Percentiles rank a stretch among this genome's conserved stretches.
Conservation (phyloP, 2,113 vertebrate species). For the Tonatia bakeri region DNA sequence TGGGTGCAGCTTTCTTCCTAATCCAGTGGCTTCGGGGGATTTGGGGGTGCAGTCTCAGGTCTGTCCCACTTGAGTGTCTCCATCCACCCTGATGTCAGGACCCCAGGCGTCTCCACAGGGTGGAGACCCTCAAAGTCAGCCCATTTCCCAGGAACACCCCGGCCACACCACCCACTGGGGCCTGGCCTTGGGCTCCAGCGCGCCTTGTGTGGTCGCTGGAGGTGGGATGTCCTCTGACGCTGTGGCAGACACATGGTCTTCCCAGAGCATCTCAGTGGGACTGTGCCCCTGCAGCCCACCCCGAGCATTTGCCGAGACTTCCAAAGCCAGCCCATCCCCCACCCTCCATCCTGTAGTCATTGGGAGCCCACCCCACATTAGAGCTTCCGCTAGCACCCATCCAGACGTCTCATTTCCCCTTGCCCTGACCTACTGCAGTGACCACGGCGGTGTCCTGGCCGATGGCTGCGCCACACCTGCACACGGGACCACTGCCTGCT, state of each 20-base stretch:
- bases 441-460: fast-evolving
- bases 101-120: background rate
- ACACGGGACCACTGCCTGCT: fast-evolving
- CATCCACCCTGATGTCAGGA: background rate
- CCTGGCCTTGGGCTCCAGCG: fast-evolving
- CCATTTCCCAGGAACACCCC: fast-evolving
- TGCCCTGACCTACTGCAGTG: fast-evolving
- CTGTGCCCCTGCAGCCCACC: fast-evolving
- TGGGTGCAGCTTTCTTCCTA: no score
- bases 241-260: fast-evolving
- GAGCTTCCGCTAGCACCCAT: fast-evolving
- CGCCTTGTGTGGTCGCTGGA: fast-evolving
- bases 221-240: fast-evolving
- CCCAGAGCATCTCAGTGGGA: fast-evolving
- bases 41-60: background rate
- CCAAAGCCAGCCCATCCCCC: background rate
- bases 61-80: background rate
- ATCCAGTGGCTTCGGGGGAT: background rate
- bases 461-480: fast-evolving
- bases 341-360: fast-evolving
- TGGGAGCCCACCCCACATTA: fast-evolving
- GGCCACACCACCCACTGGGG: fast-evolving
- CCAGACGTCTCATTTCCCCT: fast-evolving
- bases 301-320: background rate
- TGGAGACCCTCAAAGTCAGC: fast-evolving